Conservation (phyloP, 2,888 invertebrate species). For the Leptinotarsa peninsularis region DNA sequence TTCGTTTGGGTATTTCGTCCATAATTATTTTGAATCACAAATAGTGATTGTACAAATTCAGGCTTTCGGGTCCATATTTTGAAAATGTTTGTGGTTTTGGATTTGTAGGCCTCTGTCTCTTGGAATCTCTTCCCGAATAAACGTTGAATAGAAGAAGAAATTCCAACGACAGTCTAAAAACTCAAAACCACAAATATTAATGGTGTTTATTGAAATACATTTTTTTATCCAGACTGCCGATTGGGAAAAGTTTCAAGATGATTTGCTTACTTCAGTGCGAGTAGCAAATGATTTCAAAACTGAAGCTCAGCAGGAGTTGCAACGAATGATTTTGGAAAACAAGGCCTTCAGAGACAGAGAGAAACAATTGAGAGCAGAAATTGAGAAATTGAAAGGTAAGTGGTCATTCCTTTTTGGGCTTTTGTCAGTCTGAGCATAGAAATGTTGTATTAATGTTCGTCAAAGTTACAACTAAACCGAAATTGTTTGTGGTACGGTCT, state of each 20-base stretch:
- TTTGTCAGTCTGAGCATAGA: constrained; percentile 21
- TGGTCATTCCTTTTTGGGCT: constrained; percentile 3
- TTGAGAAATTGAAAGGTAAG: constrained; percentile 83
- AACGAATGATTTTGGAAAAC: constrained; percentile 85
- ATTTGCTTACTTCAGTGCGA: constrained; percentile 90
- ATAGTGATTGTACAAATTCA: too few species aligned
- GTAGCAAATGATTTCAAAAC: constrained; percentile 97
- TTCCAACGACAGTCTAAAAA: too few species aligned
- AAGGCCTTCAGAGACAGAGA: constrained; percentile 83
- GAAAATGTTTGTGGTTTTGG: too few species aligned
- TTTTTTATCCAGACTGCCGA: constrained; percentile 75
- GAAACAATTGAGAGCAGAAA: constrained; percentile 80
- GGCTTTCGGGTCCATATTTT: too few species aligned
- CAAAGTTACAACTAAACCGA: background rate
- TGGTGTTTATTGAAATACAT: background rate
- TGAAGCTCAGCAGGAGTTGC: constrained; percentile 89
- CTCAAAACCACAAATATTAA: too few species aligned
- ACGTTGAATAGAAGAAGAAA: too few species aligned
- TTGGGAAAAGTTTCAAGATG: constrained; percentile 95
- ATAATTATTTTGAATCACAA: too few species aligned
- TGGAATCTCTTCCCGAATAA: too few species aligned
- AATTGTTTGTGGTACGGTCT: background rate
- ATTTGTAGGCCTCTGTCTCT: too few species aligned
- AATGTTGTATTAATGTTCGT: background rate
- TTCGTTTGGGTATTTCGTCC: too few species aligned